Percentiles rank a stretch among this genome's conserved stretches.
Evolutionary conservation across 2,888 invertebrate species (phyloP).

Genomic region (Rhagonycha lutea): DNA sequence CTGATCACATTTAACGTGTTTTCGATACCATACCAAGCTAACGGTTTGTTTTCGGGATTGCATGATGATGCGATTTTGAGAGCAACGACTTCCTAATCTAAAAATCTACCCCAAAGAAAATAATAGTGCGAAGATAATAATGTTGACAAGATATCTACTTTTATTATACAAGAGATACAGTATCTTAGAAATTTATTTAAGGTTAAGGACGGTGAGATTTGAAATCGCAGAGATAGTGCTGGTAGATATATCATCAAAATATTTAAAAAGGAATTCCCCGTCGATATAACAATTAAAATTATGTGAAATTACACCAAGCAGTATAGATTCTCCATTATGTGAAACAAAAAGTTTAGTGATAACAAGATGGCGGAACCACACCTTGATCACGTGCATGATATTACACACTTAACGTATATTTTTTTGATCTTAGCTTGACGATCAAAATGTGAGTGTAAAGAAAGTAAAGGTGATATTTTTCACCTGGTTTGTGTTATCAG

Average conservation of each 20-base stretch:
- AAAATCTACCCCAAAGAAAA: conserved; percentile 41
- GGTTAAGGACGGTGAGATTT: conserved; percentile 47
- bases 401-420: conserved; percentile 5
- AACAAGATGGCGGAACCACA: conserved; percentile 29
- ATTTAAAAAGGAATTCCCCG: conserved; percentile 49
- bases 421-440: neutral
- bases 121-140: conserved; percentile 45
- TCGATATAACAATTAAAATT: neutral
- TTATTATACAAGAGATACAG: conserved; percentile 41
- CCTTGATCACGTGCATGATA: conserved; percentile 29
- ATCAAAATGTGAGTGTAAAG: conserved; percentile 5
- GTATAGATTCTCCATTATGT: conserved; percentile 12
- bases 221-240: conserved; percentile 35
- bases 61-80: neutral
- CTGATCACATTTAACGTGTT: neutral
- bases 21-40: neutral
- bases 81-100: conserved; percentile 34
- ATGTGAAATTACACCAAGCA: neutral
- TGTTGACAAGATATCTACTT: conserved; percentile 47
- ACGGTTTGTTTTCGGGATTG: neutral
- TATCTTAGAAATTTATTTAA: conserved; percentile 43
- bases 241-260: conserved; percentile 43
- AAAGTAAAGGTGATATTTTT: conserved; percentile 3
- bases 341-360: neutral
- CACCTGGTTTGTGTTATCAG: conserved; percentile 26